These are phyloP conservation scores for Eucidaris tribuloides DNA, from an alignment of 35 echinoderm and acorn worm species.

Conservation along the genomic window DNA sequence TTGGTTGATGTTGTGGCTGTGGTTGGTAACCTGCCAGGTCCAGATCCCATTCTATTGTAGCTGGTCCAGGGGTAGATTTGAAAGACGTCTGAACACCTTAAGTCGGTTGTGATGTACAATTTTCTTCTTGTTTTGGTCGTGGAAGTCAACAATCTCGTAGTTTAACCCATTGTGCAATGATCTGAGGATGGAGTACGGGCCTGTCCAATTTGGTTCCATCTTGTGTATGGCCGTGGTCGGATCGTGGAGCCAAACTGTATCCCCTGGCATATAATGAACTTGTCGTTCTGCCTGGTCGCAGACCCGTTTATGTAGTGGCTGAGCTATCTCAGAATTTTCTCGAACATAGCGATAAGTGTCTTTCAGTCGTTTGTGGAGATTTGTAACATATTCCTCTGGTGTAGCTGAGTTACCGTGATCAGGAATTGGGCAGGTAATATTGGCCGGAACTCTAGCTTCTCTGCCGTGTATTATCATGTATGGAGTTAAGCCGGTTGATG, in stretches of 20 bases:
- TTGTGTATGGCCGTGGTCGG: slow-evolving; percentile 13
- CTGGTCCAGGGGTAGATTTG: no score
- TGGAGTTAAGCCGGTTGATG: background rate
- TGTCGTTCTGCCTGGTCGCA: background rate
- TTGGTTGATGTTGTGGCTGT: no score
- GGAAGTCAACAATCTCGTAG: background rate
- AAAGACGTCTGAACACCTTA: background rate
- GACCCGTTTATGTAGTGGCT: background rate
- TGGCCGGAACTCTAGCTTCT: slow-evolving; percentile 1
- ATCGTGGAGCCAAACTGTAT: slow-evolving; percentile 1
- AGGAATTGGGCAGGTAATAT: background rate
- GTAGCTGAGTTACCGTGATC: background rate
- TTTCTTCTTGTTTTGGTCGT: background rate
- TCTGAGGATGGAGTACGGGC: background rate
- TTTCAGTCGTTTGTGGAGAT: background rate
- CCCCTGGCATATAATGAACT: background rate
- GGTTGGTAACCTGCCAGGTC: no score
- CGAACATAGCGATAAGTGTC: background rate
- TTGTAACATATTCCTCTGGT: background rate
- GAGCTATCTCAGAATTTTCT: background rate
- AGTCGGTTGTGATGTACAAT: slow-evolving; percentile 13
- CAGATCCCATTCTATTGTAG: no score
- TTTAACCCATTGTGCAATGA: background rate
- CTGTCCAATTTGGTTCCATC: background rate
- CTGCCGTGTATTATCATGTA: background rate